phyloP scores from a whole-genome alignment of 2,797 vertebrate species.

The Cynodonichthys magdalenae region DNA sequence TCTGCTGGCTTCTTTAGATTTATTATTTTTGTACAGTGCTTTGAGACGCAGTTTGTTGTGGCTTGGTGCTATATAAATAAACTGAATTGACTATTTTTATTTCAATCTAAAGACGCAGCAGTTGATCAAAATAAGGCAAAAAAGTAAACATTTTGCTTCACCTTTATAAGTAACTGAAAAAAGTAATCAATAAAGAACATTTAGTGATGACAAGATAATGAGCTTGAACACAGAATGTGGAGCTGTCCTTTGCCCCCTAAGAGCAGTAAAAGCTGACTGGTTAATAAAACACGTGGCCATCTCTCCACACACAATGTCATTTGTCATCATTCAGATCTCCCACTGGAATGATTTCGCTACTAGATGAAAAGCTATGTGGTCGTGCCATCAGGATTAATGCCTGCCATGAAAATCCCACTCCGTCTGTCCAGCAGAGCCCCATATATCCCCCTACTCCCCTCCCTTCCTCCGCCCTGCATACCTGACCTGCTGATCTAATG shows the following conservation, averaged over 20 bases:
- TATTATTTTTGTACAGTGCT: no score
- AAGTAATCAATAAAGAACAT: background rate
- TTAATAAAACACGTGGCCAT: constrained; percentile 17
- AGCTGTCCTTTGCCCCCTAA: background rate
- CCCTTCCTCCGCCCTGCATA: background rate
- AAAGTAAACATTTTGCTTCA: no score
- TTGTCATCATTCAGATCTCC: constrained; percentile 47
- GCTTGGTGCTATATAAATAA: no score
- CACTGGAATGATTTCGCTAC: constrained; percentile 34
- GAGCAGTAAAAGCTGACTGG: constrained; percentile 17
- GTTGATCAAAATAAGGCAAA: no score
- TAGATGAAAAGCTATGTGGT: constrained; percentile 31
- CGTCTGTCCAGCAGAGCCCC: constrained; percentile 22
- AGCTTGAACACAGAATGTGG: background rate
- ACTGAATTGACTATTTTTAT: no score
- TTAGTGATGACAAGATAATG: constrained; percentile 1
- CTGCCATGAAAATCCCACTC: constrained; percentile 55
- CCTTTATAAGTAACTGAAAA: no score
- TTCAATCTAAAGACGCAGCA: no score
- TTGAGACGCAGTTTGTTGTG: no score
- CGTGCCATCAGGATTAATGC: constrained; percentile 54
- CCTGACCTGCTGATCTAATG: constrained; percentile 56
- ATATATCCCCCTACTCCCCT: constrained; percentile 9
- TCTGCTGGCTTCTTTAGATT: no score
- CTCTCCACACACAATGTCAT: constrained; percentile 35